These are phyloP conservation scores for Rutpela maculata DNA, from an alignment of 2,888 invertebrate genomes.

Conservation along the genomic window DNA sequence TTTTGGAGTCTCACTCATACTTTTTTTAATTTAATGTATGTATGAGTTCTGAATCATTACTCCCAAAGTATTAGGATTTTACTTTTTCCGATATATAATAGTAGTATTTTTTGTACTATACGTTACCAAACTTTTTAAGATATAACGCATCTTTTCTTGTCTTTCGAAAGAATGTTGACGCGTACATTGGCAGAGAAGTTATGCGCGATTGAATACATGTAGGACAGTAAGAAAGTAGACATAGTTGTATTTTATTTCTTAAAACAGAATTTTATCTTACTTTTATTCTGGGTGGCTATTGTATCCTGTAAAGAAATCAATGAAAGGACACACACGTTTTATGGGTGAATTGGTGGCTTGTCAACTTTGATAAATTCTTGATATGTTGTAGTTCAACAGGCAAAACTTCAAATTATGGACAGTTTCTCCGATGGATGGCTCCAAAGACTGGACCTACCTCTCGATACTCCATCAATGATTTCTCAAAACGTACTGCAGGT, in stretches of 20 bases:
- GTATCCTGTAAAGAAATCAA: neutral
- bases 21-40: too few relatives aligned
- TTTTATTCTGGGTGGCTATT: neutral
- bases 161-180: slow-evolving; percentile 5
- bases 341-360: too few relatives aligned
- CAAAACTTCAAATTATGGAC: too few relatives aligned
- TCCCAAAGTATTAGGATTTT: neutral
- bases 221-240: too few relatives aligned
- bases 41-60: neutral
- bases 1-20: too few relatives aligned
- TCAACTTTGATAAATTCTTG: too few relatives aligned
- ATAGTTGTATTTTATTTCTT: slow-evolving; percentile 1
- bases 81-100: neutral
- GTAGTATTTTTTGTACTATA: slow-evolving; percentile 9
- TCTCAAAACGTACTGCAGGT: too few relatives aligned
- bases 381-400: too few relatives aligned
- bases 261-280: neutral
- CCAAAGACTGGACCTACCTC: too few relatives aligned
- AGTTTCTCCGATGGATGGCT: too few relatives aligned
- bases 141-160: neutral
- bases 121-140: neutral
- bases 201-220: neutral
- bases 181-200: neutral
- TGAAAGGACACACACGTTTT: too few relatives aligned
- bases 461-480: too few relatives aligned